Evolutionary conservation across 2,797 vertebrate genomes (phyloP).

Genomic region (Falco columbarius): DNA sequence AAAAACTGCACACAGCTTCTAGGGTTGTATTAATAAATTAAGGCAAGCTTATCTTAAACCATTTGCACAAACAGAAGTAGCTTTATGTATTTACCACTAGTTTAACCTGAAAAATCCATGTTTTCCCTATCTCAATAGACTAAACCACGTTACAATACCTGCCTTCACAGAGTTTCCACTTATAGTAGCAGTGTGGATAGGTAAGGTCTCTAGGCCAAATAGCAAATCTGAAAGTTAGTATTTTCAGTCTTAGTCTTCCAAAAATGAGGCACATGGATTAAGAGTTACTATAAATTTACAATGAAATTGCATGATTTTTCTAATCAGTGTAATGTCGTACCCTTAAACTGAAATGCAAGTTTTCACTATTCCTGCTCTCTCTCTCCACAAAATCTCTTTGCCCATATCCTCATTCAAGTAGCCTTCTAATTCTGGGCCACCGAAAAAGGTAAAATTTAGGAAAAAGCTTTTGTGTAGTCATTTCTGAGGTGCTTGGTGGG

Average conservation of each 20-base stretch:
- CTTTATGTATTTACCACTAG: background rate
- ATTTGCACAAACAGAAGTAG: background rate
- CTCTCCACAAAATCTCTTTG: background rate
- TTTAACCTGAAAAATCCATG: background rate
- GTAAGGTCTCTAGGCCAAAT: background rate
- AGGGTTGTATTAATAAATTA: background rate
- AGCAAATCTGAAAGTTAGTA: background rate
- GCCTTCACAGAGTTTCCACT: background rate
- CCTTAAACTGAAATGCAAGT: background rate
- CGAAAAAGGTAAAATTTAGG: background rate
- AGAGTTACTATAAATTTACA: background rate
- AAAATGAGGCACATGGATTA: background rate
- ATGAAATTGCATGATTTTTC: background rate
- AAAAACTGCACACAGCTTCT: background rate
- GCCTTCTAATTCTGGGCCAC: background rate
- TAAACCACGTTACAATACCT: background rate
- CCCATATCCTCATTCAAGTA: background rate
- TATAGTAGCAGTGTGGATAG: background rate
- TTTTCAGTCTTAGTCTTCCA: background rate
- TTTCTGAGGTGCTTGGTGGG: background rate
- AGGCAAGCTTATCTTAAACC: background rate
- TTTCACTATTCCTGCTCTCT: background rate
- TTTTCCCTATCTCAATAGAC: background rate
- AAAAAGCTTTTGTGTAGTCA: background rate
- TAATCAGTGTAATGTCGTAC: background rate